Percentiles rank a stretch among this genome's conserved stretches.
Evolutionary conservation across 2,888 invertebrate genomes (phyloP).

Genomic region (Molorchus minor): DNA sequence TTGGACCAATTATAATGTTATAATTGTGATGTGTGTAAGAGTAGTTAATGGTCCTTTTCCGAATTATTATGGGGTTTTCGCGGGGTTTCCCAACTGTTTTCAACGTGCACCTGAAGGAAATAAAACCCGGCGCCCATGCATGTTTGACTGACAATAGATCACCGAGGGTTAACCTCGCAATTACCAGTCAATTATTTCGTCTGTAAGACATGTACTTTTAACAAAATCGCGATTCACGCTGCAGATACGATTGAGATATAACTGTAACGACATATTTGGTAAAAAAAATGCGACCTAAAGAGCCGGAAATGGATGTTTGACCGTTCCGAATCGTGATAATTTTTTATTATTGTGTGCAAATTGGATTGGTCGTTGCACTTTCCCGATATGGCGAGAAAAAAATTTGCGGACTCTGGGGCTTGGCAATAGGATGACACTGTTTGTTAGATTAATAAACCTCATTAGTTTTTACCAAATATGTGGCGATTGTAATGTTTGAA

Average conservation of each 20-base stretch:
- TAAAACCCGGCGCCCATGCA: no score
- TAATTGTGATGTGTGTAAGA: no score
- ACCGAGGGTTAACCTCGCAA: not conserved
- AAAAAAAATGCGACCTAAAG: not conserved
- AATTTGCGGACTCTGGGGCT: not conserved
- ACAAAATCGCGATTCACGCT: conserved; percentile 13
- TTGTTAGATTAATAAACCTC: not conserved
- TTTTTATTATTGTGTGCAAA: not conserved
- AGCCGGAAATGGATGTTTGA: not conserved
- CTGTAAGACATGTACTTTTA: not conserved
- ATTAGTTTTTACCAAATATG: not conserved
- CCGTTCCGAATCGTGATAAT: not conserved
- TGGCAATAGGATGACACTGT: not conserved
- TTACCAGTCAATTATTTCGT: not conserved
- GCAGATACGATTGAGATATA: conserved; percentile 5
- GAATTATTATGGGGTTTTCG: no score
- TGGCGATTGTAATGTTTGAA: no score
- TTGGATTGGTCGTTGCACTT: not conserved
- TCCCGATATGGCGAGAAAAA: not conserved
- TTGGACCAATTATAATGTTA: no score
- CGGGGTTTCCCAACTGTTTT: no score
- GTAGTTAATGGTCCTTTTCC: no score
- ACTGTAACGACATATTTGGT: not conserved
- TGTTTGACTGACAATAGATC: not conserved
- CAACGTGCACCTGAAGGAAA: no score